Conservation (phyloP, 1,140 invertebrate species). For the Rhyacophila brunnea region DNA sequence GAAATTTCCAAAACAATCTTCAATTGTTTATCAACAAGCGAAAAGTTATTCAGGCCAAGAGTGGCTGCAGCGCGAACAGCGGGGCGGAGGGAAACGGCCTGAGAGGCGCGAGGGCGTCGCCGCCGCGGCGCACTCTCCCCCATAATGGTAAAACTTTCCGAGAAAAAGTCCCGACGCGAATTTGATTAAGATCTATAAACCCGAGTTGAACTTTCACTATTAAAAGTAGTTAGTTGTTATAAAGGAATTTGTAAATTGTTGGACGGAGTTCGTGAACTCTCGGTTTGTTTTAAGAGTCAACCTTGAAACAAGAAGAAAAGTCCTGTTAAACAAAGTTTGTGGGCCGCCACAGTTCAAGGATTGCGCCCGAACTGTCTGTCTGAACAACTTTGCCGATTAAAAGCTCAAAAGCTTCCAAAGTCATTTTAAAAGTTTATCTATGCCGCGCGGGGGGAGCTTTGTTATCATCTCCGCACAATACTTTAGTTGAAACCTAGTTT, state of each 20-base stretch:
- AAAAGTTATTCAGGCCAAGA: not conserved
- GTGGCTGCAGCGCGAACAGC: not conserved
- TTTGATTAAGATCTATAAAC: slow-evolving; percentile 37
- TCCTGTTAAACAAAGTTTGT: slow-evolving; percentile 60
- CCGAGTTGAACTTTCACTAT: slow-evolving; percentile 35
- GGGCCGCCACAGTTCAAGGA: slow-evolving; percentile 58
- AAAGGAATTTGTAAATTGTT: slow-evolving; percentile 61
- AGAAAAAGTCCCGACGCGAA: slow-evolving; percentile 36
- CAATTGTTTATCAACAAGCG: slow-evolving; percentile 20
- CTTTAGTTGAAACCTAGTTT: slow-evolving; percentile 53
- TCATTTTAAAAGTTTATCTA: slow-evolving; percentile 61
- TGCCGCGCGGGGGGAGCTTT: slow-evolving; percentile 39
- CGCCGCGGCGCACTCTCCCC: slow-evolving; percentile 4
- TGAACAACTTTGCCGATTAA: slow-evolving; percentile 60
- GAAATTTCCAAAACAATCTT: slow-evolving; percentile 19
- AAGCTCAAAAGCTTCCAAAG: slow-evolving; percentile 60
- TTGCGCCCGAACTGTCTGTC: slow-evolving; percentile 57
- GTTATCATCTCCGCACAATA: slow-evolving; percentile 51
- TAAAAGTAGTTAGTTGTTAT: slow-evolving; percentile 55
- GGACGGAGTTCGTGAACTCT: slow-evolving; percentile 56
- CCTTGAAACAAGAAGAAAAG: slow-evolving; percentile 60
- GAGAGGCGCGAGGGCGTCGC: slow-evolving; percentile 6
- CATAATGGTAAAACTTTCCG: slow-evolving; percentile 32
- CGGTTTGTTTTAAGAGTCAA: slow-evolving; percentile 60
- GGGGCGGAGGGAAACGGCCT: not conserved